These are phyloP conservation scores for Novumbra hubbsi DNA, from an alignment of 2,797 vertebrate genomes.

Conservation along the genomic window DNA sequence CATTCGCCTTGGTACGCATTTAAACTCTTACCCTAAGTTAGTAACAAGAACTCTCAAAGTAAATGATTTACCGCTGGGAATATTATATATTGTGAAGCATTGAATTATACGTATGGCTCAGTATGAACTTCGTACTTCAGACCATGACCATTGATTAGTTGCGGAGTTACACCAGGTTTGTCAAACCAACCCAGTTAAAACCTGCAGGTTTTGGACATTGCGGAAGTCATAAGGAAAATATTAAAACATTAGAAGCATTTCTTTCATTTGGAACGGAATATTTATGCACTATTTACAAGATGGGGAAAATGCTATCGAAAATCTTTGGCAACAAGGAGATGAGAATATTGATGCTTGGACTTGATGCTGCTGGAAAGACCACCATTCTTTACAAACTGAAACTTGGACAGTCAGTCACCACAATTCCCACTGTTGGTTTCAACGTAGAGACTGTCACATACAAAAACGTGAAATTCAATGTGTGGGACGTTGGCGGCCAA, in stretches of 20 bases:
- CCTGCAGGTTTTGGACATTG: neutral
- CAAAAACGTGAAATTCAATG: slow-evolving; percentile 99
- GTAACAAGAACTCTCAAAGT: neutral
- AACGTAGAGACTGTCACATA: slow-evolving; percentile 99
- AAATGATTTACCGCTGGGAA: neutral
- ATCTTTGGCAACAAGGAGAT: slow-evolving; percentile 99
- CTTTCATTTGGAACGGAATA: slow-evolving; percentile 55
- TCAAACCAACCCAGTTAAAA: slow-evolving; percentile 35
- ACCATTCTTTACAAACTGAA: slow-evolving; percentile 99
- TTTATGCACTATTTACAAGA: slow-evolving; percentile 81
- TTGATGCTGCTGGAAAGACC: slow-evolving; percentile 97
- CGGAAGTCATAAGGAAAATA: slow-evolving; percentile 11
- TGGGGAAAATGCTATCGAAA: slow-evolving; percentile 99
- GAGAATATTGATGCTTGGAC: slow-evolving; percentile 99
- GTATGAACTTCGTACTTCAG: neutral
- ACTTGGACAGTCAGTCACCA: slow-evolving; percentile 98
- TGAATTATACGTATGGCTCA: slow-evolving; percentile 13
- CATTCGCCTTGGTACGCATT: slow-evolving; percentile 49
- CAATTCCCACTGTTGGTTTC: slow-evolving; percentile 98
- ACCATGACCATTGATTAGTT: slow-evolving; percentile 28
- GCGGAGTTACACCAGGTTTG: slow-evolving; percentile 48
- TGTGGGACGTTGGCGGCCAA: slow-evolving; percentile 98
- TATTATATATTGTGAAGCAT: slow-evolving; percentile 24
- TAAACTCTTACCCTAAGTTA: slow-evolving; percentile 18
- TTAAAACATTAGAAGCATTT: slow-evolving; percentile 19